These are phyloP conservation scores for Phrynocephalus forsythii DNA, from an alignment of 2,797 vertebrate genomes.

Conservation along the genomic window DNA sequence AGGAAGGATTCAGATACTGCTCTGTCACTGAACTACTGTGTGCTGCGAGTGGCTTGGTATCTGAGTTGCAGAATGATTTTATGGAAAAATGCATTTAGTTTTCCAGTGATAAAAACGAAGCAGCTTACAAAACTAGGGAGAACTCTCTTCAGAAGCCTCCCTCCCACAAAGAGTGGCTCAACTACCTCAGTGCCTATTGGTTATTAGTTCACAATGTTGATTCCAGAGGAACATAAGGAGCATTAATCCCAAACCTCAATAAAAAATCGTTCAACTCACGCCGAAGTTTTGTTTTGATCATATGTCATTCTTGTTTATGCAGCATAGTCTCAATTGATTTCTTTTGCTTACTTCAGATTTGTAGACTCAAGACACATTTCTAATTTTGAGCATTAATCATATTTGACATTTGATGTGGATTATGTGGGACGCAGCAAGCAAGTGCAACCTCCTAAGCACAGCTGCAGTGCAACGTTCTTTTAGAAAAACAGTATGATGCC, in stretches of 20 bases:
- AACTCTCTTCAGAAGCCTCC: no score
- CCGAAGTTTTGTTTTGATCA: constrained; percentile 35
- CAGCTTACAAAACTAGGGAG: background rate
- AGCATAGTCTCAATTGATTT: background rate
- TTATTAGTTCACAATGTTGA: background rate
- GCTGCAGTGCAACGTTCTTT: background rate
- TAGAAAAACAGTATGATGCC: background rate
- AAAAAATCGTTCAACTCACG: background rate
- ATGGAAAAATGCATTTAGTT: background rate
- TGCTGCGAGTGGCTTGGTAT: background rate
- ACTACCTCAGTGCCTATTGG: background rate
- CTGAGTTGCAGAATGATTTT: background rate
- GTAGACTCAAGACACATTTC: constrained; percentile 15
- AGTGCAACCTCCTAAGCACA: background rate
- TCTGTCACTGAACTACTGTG: background rate
- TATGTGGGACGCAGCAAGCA: background rate
- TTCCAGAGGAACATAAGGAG: background rate
- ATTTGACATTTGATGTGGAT: constrained; percentile 25
- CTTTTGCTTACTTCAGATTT: constrained; percentile 18
- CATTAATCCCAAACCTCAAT: constrained; percentile 13
- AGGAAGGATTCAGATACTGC: background rate
- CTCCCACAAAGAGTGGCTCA: no score
- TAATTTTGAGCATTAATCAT: constrained; percentile 26
- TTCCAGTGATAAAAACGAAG: no score
- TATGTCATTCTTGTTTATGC: constrained; percentile 8